Conservation (phyloP, 2,888 invertebrate species). For the Tachina fera region DNA sequence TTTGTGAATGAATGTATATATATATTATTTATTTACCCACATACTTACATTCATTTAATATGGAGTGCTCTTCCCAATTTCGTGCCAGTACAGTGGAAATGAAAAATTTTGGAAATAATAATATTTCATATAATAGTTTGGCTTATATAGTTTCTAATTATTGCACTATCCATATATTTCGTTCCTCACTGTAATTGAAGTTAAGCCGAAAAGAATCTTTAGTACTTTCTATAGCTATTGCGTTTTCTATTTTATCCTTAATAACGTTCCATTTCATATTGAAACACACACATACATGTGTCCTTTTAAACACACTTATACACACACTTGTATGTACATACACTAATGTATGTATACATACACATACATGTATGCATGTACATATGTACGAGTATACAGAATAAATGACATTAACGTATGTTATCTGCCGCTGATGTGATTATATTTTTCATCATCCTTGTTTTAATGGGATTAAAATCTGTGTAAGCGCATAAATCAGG, state of each 20-base stretch:
- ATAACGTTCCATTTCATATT: conserved; percentile 22
- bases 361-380: too few species aligned
- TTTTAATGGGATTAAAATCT: conserved; percentile 75
- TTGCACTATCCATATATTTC: neutral
- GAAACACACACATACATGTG: neutral
- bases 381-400: neutral
- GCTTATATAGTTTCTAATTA: too few species aligned
- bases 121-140: neutral
- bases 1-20: conserved; percentile 17
- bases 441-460: conserved; percentile 71
- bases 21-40: conserved; percentile 28
- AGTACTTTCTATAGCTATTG: conserved; percentile 37
- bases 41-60: conserved; percentile 9
- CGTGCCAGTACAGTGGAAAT: conserved; percentile 12
- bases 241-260: conserved; percentile 57
- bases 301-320: neutral
- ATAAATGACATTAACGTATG: conserved; percentile 66
- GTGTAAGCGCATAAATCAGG: conserved; percentile 76
- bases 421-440: conserved; percentile 69
- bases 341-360: neutral
- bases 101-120: neutral
- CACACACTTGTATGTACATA: neutral
- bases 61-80: neutral
- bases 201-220: conserved; percentile 39
- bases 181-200: neutral